These are phyloP conservation scores for Cataglyphis cursor DNA, from an alignment of 2,888 invertebrate genomes.

Conservation along the genomic window DNA sequence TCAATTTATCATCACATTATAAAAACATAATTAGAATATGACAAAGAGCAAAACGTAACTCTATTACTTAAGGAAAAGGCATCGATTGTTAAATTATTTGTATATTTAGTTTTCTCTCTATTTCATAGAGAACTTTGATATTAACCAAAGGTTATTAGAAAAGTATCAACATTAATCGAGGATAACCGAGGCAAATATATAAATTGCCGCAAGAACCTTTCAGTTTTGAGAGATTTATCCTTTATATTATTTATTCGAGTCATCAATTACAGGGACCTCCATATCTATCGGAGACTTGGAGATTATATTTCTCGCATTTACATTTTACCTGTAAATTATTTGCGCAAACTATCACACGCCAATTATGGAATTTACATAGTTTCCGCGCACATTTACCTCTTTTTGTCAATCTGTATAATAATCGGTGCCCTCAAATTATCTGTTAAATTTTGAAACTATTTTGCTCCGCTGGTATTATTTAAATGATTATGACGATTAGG, in stretches of 20 bases:
- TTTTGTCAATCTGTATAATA: conserved; percentile 38
- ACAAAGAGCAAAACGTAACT: not conserved
- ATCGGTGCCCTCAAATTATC: conserved; percentile 39
- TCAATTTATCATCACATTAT: too few species aligned
- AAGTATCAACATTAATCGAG: not conserved
- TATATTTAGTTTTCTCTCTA: not conserved
- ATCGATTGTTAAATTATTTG: not conserved
- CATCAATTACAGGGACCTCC: conserved; percentile 46
- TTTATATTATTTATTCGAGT: conserved; percentile 77
- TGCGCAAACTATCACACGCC: conserved; percentile 68
- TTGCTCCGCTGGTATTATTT: not conserved
- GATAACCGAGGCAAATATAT: not conserved
- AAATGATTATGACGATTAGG: not conserved
- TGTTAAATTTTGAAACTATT: not conserved
- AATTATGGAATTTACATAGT: conserved; percentile 75
- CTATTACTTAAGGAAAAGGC: not conserved
- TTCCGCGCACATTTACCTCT: conserved; percentile 60
- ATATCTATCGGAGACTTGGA: not conserved
- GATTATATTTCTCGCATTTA: conserved; percentile 28
- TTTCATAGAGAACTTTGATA: not conserved
- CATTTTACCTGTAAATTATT: conserved; percentile 70
- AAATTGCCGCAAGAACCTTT: conserved; percentile 53
- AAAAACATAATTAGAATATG: not conserved
- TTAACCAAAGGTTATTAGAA: not conserved
- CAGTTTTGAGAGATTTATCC: conserved; percentile 69